Base-by-base conservation (phyloP, 1,140 invertebrate species). In the Vanessa tameamea region DNA sequence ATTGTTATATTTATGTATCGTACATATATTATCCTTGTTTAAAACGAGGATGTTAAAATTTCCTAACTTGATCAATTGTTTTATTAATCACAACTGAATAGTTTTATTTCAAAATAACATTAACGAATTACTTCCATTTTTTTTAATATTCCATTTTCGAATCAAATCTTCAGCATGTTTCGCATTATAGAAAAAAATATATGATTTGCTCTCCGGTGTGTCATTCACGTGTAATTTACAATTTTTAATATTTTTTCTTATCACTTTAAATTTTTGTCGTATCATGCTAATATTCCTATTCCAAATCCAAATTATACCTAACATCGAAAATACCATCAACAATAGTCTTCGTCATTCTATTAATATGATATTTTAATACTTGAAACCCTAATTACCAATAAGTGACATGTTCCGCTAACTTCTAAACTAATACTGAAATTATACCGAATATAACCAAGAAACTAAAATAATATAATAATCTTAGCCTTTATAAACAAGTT, bases 251-350 rank as follows among this genome's bases (percentile, higher is more conserved):
- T 59, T 23, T 61, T 48, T 57, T 69, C 47, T 48, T 15, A 59
- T 72, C 51, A 64, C 50, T 57, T 61, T 70, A 16, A 9, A 16
- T 16, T n/a, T 48, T 31, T 68, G 51, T 55, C 43, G 63, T 72
- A 65, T 77, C 72, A 79, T 77, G 75, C 72, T 73, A 50, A 68
- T 43, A 43, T 43, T 20, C 63, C 72, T 15, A 51, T 55, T 59
- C 64, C n/a, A 26, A 63, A 48, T 72, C 50, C 65, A 31, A 68
- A 68, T 37, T 51, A 37, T 26, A 37, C 47, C 50, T 43, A 47
- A 15, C 23, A 31, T 14, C 31, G 13, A 59, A 11, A 43, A 14
- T 13, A 61, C 16, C 55, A 9, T 2, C 37, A 61, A 16, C 55
- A 15, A 13, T 12, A 68, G 67, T 69, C 67, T 69, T 69, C 67